Evolutionary conservation across 2,888 invertebrate species (phyloP), one percentile per base, ranked within the genome.

Genomic region (Acrobeloides nanus): DNA sequence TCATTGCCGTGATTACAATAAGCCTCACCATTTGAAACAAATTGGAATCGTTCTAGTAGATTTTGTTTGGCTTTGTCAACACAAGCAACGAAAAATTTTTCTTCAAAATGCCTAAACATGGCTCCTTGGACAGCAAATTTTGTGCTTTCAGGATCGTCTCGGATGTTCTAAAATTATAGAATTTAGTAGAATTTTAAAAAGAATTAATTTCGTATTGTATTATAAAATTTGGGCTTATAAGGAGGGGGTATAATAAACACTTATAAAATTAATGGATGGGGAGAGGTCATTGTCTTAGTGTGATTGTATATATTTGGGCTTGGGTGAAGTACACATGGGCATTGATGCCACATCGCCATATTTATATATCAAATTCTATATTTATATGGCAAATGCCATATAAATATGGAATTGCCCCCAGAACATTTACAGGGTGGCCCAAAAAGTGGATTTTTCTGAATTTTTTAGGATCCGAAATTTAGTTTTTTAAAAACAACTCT

Each of bases 1-100:
- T 12, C 20, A 5, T 46, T 46, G 20, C 44, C 46, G 44, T 46
- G 46, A 18, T 33, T 45, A 24, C 46, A 46, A 23, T 45, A 46
- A 12, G 46, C 46, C 15, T 47, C 44, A 8, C 47, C 47, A 24
- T 27, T 46, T 1, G 45, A 31, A 12, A 45, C 45, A 25, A 46
- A 47, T 18, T n/a, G 46, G 15, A 45, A n/a, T n/a, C n/a, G n/a
- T 18, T 3, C 3, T 21, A 12, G 33, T 20, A 15, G n/a, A 12
- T 15, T 21, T 31, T 32, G 18, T 27, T 32, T 27, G 20, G 6
- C 3, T 20, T 15, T 12, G 7, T 46, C 8, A 10, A 27, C 18
- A 20, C 47, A 29, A 10, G 20, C 6, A 3, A 32, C 34, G 18
- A 40, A 32, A 33, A 31, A 41, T 27, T 25, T 40, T 25, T 26